Evolutionary conservation across 1,140 invertebrate species (phyloP).

Genomic region (Chelonus insularis): DNA sequence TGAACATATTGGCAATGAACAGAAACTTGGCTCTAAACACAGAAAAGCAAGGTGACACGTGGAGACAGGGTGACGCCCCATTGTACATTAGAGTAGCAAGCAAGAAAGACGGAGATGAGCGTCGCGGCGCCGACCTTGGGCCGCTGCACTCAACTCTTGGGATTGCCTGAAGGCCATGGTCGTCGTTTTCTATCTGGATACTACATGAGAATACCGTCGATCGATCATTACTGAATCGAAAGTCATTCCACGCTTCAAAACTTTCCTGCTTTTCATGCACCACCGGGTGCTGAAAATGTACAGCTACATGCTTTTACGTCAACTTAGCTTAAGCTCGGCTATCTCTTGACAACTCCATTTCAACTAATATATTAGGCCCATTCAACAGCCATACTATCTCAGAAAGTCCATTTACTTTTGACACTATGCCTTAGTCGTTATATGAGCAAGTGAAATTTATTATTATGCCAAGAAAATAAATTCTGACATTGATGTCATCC

Average conservation of each 20-base stretch:
- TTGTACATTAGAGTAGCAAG: background rate
- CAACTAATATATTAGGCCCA: no score
- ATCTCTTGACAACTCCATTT: no score
- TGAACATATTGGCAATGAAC: constrained; percentile 1
- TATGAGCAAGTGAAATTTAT: background rate
- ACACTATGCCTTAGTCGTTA: background rate
- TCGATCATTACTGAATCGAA: constrained; percentile 5
- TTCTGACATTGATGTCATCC: background rate
- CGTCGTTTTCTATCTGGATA: constrained; percentile 1
- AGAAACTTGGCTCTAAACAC: background rate
- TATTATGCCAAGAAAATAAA: background rate
- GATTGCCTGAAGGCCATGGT: constrained; percentile 17
- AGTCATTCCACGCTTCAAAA: background rate
- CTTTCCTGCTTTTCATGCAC: background rate
- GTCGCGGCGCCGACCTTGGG: constrained; percentile 25
- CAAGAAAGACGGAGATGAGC: background rate
- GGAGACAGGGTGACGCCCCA: constrained; percentile 23
- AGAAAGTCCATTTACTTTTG: no score
- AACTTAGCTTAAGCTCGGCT: no score
- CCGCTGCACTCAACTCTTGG: constrained; percentile 9
- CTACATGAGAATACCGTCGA: background rate
- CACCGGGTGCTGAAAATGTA: background rate
- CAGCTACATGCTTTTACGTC: no score
- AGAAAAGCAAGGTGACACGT: constrained; percentile 13
- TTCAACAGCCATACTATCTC: no score